These are phyloP conservation scores for Aphelenchoides besseyi DNA, from an alignment of 1,140 invertebrate species.

Conservation along the genomic window DNA sequence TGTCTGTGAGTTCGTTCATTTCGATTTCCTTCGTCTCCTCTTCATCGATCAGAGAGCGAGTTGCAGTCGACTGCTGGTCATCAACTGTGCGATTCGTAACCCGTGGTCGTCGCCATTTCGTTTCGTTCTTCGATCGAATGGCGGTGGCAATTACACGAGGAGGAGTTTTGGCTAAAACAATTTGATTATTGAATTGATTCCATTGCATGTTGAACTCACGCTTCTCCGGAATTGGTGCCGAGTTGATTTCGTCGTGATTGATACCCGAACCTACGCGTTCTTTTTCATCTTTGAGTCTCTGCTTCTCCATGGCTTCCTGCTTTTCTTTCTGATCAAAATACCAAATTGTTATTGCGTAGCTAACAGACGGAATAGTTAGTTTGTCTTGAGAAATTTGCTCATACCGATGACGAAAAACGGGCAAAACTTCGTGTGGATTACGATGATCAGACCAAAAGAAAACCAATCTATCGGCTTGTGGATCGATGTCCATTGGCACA, in stretches of 20 bases:
- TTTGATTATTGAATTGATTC: neutral
- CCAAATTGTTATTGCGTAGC: conserved; percentile 59
- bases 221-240: conserved; percentile 16
- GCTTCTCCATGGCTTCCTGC: conserved; percentile 29
- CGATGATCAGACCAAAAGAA: conserved; percentile 95
- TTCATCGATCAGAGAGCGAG: neutral
- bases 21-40: neutral
- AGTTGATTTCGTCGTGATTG: conserved; percentile 1
- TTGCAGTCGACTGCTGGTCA: neutral
- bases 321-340: conserved; percentile 54
- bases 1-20: neutral
- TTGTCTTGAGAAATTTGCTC: conserved; percentile 17
- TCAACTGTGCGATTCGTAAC: neutral
- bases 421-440: conserved; percentile 94
- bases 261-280: neutral
- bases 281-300: conserved; percentile 19
- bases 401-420: conserved; percentile 74
- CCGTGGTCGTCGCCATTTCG: conserved; percentile 1
- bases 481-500: conserved; percentile 82
- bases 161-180: neutral
- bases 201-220: conserved; percentile 1
- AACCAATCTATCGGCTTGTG: conserved; percentile 83
- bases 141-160: neutral
- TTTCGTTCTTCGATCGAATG: neutral
- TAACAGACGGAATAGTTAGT: conserved; percentile 33